Base-by-base conservation (phyloP, 2,797 vertebrate species). In the Tauraco hartlaubi region DNA sequence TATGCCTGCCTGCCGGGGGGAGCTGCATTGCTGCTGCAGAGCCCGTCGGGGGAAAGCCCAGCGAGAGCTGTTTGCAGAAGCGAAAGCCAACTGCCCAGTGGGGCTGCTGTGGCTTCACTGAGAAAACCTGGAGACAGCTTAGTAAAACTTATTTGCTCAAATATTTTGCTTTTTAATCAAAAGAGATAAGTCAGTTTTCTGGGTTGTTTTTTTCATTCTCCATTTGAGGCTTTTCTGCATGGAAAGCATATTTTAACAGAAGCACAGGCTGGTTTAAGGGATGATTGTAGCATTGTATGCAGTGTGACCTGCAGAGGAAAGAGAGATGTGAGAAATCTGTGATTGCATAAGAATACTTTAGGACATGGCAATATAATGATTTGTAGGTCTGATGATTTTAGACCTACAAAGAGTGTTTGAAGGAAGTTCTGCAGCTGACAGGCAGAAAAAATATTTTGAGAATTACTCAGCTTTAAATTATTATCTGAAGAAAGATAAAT, bases 311-410 rank as follows among this genome's bases (percentile, higher is more conserved):
- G 16, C 16, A 85, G 62, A 85, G 64, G 62, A 90, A 58, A 77
- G 21, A 66, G 44, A 79, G 8, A 4, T 43, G 23, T 56, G 68
- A 80, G 52, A 67, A 90, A 85, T 28, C 37, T 46, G 19, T 56
- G n/a, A 37, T 20, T 77, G 39, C 13, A 4, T 46, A 78, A 72
- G 29, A n/a, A n/a, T 73, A 28, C 33, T 81, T 56, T n/a, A 62
- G 43, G 48, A 33, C 19, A 12, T 33, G 39, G 39, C 31, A 41
- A 33, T 63, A 14, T 39, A 48, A 61, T 1, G 5, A 84, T 78
- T 91, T 74, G 21, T 23, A 71, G 44, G 9, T 77, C 37, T 61
- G 80, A 86, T 87, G 54, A 51, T 77, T 92, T 91, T 72, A 81
- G 25, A 78, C n/a, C 11, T 78, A 39, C 17, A 37, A 77, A 59